phyloP scores from a whole-genome alignment of 1,140 invertebrate species.

The Bacillus rossius region DNA sequence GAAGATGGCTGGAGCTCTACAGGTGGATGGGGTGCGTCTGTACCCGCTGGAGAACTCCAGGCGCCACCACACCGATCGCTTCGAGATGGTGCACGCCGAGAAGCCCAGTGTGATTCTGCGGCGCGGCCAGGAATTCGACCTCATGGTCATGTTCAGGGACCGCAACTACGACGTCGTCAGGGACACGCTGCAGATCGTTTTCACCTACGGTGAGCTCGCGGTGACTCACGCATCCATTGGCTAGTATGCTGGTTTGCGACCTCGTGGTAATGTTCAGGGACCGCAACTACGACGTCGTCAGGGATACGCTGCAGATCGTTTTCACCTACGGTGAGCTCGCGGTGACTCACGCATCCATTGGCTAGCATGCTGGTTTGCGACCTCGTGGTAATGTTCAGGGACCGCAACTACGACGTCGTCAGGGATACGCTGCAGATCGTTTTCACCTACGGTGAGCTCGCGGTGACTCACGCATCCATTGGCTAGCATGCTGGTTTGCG shows the following conservation, averaged over 20 bases:
- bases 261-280: constrained; percentile 24
- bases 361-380: too few species aligned
- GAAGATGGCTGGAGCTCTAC: constrained; percentile 24
- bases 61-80: constrained; percentile 48
- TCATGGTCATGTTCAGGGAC: constrained; percentile 24
- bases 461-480: too few species aligned
- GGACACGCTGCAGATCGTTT: constrained; percentile 14
- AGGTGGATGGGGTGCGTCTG: constrained; percentile 53
- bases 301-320: constrained; percentile 11
- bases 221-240: too few species aligned
- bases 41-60: constrained; percentile 55
- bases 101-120: constrained; percentile 37
- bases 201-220: constrained; percentile 14
- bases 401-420: constrained; percentile 1
- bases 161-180: constrained; percentile 1
- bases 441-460: constrained; percentile 15
- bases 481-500: too few species aligned
- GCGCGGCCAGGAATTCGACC: constrained; percentile 42
- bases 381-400: constrained; percentile 24
- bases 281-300: not conserved
- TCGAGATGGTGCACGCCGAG: constrained; percentile 39
- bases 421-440: constrained; percentile 11
- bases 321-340: constrained; percentile 15
- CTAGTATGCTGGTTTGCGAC: too few species aligned
- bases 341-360: too few species aligned